Evolutionary conservation across 2,113 vertebrate genomes (phyloP).

Genomic region (Melanerpes aurifrons): DNA sequence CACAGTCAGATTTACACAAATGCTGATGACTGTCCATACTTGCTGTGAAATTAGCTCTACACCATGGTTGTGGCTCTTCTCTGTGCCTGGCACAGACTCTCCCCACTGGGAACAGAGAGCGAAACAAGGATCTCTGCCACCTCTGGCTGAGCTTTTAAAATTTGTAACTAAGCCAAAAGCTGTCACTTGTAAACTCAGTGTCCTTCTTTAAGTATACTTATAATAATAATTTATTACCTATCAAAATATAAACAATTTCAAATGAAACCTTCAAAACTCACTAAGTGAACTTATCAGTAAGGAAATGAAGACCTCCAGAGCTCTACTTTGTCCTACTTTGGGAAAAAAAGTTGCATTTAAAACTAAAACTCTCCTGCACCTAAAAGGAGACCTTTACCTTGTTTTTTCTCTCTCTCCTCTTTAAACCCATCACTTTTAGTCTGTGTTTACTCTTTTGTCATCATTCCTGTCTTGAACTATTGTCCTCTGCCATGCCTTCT

Average conservation of each 20-base stretch:
- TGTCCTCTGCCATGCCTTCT: slow-evolving; percentile 12
- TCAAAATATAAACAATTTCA: neutral
- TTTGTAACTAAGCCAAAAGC: neutral
- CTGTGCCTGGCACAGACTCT: neutral
- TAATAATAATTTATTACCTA: neutral
- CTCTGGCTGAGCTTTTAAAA: neutral
- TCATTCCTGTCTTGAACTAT: slow-evolving; percentile 5
- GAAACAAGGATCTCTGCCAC: neutral
- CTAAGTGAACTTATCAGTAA: neutral
- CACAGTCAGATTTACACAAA: neutral
- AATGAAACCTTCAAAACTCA: neutral
- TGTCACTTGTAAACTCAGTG: neutral
- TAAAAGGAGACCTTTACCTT: neutral
- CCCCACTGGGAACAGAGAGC: neutral
- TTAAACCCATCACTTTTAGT: neutral
- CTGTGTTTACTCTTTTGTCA: neutral
- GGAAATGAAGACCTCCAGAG: neutral
- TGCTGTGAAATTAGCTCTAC: neutral
- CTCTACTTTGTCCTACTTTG: neutral
- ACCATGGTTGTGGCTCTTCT: rapidly evolving
- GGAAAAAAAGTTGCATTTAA: neutral
- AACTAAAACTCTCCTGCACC: neutral
- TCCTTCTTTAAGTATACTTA: neutral
- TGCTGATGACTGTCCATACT: neutral
- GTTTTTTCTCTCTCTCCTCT: neutral